Conservation (phyloP, 2,797 vertebrate species). For the Acanthurus tractus region DNA sequence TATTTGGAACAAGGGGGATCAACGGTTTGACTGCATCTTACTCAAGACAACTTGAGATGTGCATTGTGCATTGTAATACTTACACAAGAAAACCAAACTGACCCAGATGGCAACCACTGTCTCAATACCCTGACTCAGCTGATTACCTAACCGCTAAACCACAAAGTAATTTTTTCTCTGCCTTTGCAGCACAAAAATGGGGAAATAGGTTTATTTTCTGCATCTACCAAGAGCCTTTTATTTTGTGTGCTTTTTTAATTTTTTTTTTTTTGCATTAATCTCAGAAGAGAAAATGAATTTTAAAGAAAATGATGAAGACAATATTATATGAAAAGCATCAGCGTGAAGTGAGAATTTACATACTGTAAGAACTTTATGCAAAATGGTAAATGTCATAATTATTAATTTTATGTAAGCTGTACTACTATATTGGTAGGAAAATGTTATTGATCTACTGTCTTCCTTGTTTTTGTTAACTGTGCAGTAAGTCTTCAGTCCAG, state of each 20-base stretch:
- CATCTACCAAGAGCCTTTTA: neutral
- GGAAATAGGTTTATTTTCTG: neutral
- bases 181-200: neutral
- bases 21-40: neutral
- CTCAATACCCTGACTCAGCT: slow-evolving; percentile 22
- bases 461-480: slow-evolving; percentile 33
- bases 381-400: neutral
- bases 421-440: neutral
- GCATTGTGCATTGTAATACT: slow-evolving; percentile 2
- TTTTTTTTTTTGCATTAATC: neutral
- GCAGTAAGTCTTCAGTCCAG: slow-evolving; percentile 96
- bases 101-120: slow-evolving; percentile 2
- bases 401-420: neutral
- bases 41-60: neutral
- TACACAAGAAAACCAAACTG: slow-evolving; percentile 9
- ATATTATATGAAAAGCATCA: neutral
- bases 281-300: neutral
- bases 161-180: neutral
- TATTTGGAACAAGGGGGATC: neutral
- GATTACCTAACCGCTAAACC: slow-evolving; percentile 19
- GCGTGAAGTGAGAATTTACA: neutral
- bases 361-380: neutral
- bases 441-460: slow-evolving; percentile 8
- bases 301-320: neutral
- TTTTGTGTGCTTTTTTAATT: neutral